These are phyloP conservation scores for Luehdorfia chinensis DNA, from an alignment of 1,140 invertebrate genomes.

Conservation along the genomic window DNA sequence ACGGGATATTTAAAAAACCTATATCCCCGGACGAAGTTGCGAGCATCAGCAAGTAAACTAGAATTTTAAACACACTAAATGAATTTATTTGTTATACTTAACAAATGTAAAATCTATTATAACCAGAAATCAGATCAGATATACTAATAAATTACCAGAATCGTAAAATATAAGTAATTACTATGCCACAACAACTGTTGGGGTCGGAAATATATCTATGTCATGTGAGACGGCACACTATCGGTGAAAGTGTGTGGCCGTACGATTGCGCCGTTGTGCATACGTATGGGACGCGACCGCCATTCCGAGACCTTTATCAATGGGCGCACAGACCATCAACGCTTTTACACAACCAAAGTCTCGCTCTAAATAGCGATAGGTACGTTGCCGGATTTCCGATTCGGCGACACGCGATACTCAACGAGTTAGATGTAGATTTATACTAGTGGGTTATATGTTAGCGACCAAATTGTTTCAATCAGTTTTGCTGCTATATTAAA, in stretches of 20 bases:
- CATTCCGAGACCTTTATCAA: constrained; percentile 49
- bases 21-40: no score
- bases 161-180: constrained; percentile 7
- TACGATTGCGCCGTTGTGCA: constrained; percentile 25
- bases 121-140: no score
- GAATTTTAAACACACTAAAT: no score
- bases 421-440: no score
- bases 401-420: constrained; percentile 15
- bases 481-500: no score
- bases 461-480: no score
- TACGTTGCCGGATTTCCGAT: constrained; percentile 54
- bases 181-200: constrained; percentile 16
- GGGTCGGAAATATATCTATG: constrained; percentile 54
- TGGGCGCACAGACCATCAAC: constrained; percentile 49
- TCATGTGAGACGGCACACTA: constrained; percentile 52
- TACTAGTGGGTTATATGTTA: no score
- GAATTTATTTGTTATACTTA: no score
- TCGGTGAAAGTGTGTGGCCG: constrained; percentile 57
- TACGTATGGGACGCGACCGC: constrained; percentile 45
- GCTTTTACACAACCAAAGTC: constrained; percentile 44
- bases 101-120: no score
- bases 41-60: no score
- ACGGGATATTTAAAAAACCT: no score
- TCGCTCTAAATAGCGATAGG: constrained; percentile 41
- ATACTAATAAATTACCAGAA: background rate